These are phyloP conservation scores for Tineola bisselliella DNA, from an alignment of 2,888 invertebrate species.

Conservation along the genomic window DNA sequence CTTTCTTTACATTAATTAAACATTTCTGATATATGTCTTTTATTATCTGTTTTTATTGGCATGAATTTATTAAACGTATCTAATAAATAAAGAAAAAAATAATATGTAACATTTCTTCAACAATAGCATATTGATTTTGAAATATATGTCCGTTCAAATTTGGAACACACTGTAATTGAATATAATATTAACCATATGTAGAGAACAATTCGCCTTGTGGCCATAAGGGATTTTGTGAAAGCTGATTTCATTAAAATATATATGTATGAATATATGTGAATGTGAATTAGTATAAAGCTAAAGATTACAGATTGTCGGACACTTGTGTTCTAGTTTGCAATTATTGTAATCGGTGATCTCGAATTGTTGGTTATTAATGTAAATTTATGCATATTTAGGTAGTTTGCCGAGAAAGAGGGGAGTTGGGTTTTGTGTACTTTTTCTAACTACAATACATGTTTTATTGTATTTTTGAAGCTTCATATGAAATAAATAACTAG, in stretches of 20 bases:
- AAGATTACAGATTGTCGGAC: constrained; percentile 12
- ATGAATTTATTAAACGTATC: no score
- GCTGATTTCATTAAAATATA: constrained; percentile 50
- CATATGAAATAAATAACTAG: not conserved
- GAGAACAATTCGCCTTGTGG: constrained; percentile 16
- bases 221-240: constrained; percentile 24
- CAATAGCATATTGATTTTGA: no score
- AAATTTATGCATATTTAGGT: no score
- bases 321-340: constrained; percentile 13
- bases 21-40: no score
- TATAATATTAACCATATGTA: constrained; percentile 13
- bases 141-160: no score
- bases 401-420: no score
- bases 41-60: no score
- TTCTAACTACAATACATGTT: no score
- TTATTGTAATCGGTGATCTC: constrained; percentile 12
- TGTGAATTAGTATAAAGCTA: constrained; percentile 1
- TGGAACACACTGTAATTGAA: not conserved
- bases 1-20: not conserved
- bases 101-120: no score
- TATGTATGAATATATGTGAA: constrained; percentile 17
- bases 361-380: not conserved
- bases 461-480: no score
- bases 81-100: not conserved
- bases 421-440: no score